Percentiles rank a stretch among this genome's conserved stretches.
phyloP scores from a whole-genome alignment of 2,113 vertebrate species.

The Procapra przewalskii region DNA sequence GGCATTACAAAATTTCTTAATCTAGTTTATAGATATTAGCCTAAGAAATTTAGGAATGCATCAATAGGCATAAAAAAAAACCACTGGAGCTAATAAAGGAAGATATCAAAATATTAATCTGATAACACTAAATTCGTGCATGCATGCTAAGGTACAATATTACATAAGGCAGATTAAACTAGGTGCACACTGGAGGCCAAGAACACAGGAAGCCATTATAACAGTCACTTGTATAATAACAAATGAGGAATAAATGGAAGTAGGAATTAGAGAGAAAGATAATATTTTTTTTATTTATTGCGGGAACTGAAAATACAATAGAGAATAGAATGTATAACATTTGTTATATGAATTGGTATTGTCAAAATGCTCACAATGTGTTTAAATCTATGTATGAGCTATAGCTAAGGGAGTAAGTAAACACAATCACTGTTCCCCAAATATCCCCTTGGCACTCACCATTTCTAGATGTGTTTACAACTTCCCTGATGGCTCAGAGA shows the following conservation, averaged over 20 bases:
- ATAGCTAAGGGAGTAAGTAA: neutral
- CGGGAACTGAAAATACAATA: neutral
- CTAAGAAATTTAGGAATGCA: neutral
- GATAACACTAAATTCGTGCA: fast-evolving
- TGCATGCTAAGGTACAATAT: neutral
- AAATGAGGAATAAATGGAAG: neutral
- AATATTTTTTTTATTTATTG: neutral
- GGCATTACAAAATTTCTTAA: neutral
- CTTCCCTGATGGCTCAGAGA: neutral
- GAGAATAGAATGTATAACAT: neutral
- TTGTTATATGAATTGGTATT: neutral
- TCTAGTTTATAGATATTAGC: neutral
- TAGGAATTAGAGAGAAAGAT: neutral
- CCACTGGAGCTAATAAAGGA: neutral
- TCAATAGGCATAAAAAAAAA: neutral
- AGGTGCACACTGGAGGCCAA: neutral
- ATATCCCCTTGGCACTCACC: neutral
- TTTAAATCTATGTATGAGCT: neutral
- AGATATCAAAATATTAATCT: neutral
- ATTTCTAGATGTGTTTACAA: neutral
- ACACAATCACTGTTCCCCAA: neutral
- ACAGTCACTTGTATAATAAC: neutral
- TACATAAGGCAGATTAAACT: neutral
- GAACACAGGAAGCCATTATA: neutral
- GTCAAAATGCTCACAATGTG: neutral